These are phyloP conservation scores for Willisornis vidua DNA, from an alignment of 2,113 vertebrate genomes.

Conservation along the genomic window DNA sequence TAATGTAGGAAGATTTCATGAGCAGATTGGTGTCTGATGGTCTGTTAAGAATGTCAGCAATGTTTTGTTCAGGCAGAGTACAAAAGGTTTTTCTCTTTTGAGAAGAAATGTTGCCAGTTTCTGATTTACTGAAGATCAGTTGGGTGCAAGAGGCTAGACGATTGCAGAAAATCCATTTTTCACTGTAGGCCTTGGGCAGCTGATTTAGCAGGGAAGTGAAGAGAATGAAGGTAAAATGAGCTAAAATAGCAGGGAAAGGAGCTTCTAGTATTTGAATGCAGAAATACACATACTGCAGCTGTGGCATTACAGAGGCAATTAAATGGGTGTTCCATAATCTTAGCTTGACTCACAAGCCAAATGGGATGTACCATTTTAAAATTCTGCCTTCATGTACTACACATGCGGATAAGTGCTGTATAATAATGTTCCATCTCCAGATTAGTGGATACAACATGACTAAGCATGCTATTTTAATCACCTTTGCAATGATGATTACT, in stretches of 20 bases:
- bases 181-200: neutral
- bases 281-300: slow-evolving; percentile 49
- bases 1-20: neutral
- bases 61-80: neutral
- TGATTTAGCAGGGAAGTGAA: slow-evolving; percentile 4
- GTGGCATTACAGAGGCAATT: slow-evolving; percentile 61
- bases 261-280: slow-evolving; percentile 35
- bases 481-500: slow-evolving; percentile 37
- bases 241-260: slow-evolving; percentile 36
- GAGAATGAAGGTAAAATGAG: slow-evolving; percentile 49
- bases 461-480: slow-evolving; percentile 60
- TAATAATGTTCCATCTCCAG: slow-evolving; percentile 27
- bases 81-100: neutral
- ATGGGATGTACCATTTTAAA: slow-evolving; percentile 29
- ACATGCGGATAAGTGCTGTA: slow-evolving; percentile 6
- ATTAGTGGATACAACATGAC: slow-evolving; percentile 51
- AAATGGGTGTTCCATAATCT: slow-evolving; percentile 65
- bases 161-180: slow-evolving; percentile 18
- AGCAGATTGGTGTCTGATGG: neutral
- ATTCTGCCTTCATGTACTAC: slow-evolving; percentile 39
- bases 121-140: slow-evolving; percentile 21
- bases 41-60: neutral
- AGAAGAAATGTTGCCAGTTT: neutral
- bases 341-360: slow-evolving; percentile 35
- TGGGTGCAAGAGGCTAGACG: neutral